Percentiles rank a stretch among this genome's conserved stretches.
These are phyloP conservation scores for Whitmania pigra DNA, from an alignment of 1,140 invertebrate genomes.

Conservation along the genomic window DNA sequence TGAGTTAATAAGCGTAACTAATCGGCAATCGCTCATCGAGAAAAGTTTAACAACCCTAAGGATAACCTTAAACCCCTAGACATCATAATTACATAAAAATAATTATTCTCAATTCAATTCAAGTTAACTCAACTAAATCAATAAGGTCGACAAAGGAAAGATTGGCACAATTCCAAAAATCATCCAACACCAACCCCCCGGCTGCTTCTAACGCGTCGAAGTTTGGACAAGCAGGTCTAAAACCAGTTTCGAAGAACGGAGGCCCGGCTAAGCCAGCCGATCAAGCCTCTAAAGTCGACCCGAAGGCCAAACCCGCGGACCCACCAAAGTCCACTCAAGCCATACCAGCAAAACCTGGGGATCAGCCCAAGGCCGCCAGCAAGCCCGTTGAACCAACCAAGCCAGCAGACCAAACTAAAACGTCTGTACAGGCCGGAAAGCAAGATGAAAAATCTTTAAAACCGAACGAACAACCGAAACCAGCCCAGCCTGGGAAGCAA, in stretches of 20 bases:
- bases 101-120: background rate
- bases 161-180: conserved; percentile 14
- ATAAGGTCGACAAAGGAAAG: conserved; percentile 11
- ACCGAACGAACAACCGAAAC: too few relatives aligned
- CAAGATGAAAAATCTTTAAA: background rate
- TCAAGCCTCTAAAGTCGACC: background rate
- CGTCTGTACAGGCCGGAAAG: background rate
- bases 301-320: background rate
- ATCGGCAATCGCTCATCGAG: too few relatives aligned
- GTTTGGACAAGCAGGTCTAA: conserved; percentile 3
- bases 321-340: background rate
- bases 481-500: background rate
- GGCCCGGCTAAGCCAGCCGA: background rate
- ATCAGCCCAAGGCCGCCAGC: background rate
- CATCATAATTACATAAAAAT: background rate
- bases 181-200: background rate
- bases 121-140: background rate
- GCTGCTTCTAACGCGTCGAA: background rate
- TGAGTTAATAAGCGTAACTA: too few relatives aligned
- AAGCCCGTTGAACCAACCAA: background rate
- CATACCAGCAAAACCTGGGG: background rate
- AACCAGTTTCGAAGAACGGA: background rate
- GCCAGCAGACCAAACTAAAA: background rate
- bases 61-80: background rate
- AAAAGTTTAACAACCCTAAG: too few relatives aligned